Evolutionary conservation across 2,113 vertebrate species (phyloP).

Genomic region (Nyctereutes procyonoides): DNA sequence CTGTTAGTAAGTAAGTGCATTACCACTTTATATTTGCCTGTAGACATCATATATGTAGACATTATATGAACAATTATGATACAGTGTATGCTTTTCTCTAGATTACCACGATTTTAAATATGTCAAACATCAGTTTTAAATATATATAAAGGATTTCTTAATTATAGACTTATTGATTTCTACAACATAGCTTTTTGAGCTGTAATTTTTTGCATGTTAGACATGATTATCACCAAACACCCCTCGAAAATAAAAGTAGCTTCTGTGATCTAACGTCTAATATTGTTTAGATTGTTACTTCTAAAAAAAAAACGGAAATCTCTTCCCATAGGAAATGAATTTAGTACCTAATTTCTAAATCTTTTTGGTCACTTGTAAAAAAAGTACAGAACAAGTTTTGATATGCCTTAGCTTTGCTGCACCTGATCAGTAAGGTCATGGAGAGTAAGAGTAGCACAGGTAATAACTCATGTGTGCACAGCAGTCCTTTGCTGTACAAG

Average conservation of each 20-base stretch:
- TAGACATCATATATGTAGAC: not conserved
- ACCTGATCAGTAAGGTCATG: slow-evolving; percentile 58
- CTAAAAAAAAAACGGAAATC: slow-evolving; percentile 26
- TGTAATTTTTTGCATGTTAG: slow-evolving; percentile 48
- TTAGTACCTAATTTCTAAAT: slow-evolving; percentile 46
- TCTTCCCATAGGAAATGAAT: slow-evolving; percentile 30
- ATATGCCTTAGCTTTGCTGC: slow-evolving; percentile 54
- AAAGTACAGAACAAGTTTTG: slow-evolving; percentile 22
- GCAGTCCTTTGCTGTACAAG: not conserved
- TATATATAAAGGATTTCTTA: slow-evolving; percentile 65
- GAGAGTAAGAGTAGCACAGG: not conserved
- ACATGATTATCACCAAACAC: slow-evolving; percentile 24
- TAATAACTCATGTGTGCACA: accelerated
- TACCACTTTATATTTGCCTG: slow-evolving; percentile 12
- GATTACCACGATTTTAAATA: slow-evolving; percentile 44
- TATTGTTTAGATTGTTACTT: slow-evolving; percentile 27
- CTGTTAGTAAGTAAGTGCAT: slow-evolving; percentile 57
- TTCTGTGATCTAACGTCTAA: slow-evolving; percentile 64
- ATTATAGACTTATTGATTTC: slow-evolving; percentile 21
- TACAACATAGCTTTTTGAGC: slow-evolving; percentile 1
- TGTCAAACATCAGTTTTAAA: slow-evolving; percentile 65
- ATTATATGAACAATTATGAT: slow-evolving; percentile 64
- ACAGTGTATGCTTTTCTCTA: slow-evolving; percentile 48
- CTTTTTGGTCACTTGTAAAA: slow-evolving; percentile 44
- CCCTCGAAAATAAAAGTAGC: slow-evolving; percentile 62